Conservation (phyloP, 1,140 invertebrate genomes). For the Gonatopus flavifemur region DNA sequence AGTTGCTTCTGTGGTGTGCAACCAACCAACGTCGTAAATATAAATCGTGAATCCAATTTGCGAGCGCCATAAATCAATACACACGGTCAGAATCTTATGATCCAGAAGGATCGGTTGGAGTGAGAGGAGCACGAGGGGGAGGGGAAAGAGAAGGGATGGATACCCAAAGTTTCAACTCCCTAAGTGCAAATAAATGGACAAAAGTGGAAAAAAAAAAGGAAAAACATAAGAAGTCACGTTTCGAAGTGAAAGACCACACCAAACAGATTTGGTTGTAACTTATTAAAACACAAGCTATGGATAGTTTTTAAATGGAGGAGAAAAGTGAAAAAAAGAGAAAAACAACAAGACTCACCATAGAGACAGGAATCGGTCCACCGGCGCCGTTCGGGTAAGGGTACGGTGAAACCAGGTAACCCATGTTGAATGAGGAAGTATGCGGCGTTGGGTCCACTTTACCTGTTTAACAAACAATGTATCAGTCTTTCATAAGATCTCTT, state of each 20-base stretch:
- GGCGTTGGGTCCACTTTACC: slow-evolving; percentile 85
- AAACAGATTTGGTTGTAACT: no score
- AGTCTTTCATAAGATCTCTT: no score
- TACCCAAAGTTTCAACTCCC: neutral
- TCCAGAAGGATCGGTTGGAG: slow-evolving; percentile 10
- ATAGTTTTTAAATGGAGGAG: neutral
- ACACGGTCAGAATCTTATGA: slow-evolving; percentile 19
- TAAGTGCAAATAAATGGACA: slow-evolving; percentile 7
- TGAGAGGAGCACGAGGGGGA: neutral
- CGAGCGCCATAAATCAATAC: slow-evolving; percentile 21
- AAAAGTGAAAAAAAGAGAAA: slow-evolving; percentile 5
- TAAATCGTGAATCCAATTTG: slow-evolving; percentile 26
- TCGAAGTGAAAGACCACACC: no score
- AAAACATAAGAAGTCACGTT: slow-evolving; percentile 14
- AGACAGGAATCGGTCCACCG: slow-evolving; percentile 77
- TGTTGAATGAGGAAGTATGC: slow-evolving; percentile 82
- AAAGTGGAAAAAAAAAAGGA: slow-evolving; percentile 3
- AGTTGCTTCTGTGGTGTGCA: no score
- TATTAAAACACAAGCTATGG: neutral
- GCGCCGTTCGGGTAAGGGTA: slow-evolving; percentile 87
- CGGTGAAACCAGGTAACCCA: slow-evolving; percentile 86
- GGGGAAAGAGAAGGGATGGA: slow-evolving; percentile 2
- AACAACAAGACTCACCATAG: slow-evolving; percentile 74
- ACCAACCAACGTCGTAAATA: slow-evolving; percentile 18
- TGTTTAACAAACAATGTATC: slow-evolving; percentile 48